Evolutionary conservation across 2,888 invertebrate species (phyloP).

Genomic region (Hypselothyrea guttata): DNA sequence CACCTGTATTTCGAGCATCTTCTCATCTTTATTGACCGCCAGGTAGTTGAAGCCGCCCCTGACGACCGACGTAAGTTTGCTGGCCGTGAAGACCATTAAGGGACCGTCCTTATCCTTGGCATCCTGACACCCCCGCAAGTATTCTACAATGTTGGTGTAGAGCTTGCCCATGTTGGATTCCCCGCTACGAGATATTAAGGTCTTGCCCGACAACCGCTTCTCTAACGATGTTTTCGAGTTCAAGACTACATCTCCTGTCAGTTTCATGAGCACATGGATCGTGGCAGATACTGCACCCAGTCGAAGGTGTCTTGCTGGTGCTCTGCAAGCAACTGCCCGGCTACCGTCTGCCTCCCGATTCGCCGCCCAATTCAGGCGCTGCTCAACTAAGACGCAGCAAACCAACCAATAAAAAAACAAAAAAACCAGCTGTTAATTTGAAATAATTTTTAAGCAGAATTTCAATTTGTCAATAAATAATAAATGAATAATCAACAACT

Average conservation of each 20-base stretch:
- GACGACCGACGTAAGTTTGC: too few relatives aligned
- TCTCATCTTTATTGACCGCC: too few relatives aligned
- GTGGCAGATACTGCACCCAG: conserved; percentile 81
- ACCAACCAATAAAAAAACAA: neutral
- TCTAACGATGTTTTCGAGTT: conserved; percentile 76
- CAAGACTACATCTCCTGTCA: conserved; percentile 79
- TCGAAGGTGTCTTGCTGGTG: conserved; percentile 82
- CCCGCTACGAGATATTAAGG: too few relatives aligned
- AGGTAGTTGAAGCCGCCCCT: too few relatives aligned
- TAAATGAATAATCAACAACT: too few relatives aligned
- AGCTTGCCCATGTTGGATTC: too few relatives aligned
- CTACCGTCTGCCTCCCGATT: conserved; percentile 80
- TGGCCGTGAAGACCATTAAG: too few relatives aligned
- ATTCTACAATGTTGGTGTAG: too few relatives aligned
- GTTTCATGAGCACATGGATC: conserved; percentile 81
- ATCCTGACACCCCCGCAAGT: too few relatives aligned
- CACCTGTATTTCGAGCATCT: too few relatives aligned
- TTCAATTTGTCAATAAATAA: too few relatives aligned
- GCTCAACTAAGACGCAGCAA: conserved; percentile 2
- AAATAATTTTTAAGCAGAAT: neutral
- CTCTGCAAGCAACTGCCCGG: conserved; percentile 80
- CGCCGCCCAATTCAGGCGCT: conserved; percentile 32
- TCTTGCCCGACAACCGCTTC: conserved; percentile 72
- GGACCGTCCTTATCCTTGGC: too few relatives aligned
- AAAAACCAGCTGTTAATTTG: neutral